Percentiles rank a stretch among this genome's conserved stretches.
Evolutionary conservation across 2,113 vertebrate genomes (phyloP).

Genomic region (Heterotilapia buettikoferi): DNA sequence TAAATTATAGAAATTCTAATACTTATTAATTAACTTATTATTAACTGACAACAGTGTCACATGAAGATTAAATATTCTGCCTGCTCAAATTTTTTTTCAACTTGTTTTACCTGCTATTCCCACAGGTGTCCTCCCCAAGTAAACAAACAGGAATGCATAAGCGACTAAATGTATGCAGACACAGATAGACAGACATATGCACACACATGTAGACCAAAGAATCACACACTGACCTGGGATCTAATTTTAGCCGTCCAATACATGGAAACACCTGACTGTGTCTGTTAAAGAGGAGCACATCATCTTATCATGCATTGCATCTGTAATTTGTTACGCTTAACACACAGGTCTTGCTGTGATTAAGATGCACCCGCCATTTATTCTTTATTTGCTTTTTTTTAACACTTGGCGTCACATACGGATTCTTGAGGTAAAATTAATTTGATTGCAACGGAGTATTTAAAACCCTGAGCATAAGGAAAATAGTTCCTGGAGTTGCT

Average conservation of each 20-base stretch:
- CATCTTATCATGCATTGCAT: not conserved
- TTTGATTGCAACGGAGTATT: not conserved
- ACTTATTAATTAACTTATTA: not conserved
- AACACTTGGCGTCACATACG: not conserved
- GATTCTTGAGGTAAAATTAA: not conserved
- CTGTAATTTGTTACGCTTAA: not conserved
- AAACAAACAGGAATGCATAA: slow-evolving; percentile 9
- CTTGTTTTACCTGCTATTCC: not conserved
- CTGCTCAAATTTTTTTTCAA: not conserved
- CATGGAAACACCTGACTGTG: slow-evolving; percentile 52
- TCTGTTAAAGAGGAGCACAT: slow-evolving; percentile 38
- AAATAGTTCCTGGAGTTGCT: not conserved
- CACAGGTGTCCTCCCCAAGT: slow-evolving; percentile 13
- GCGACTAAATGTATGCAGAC: not conserved
- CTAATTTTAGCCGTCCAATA: slow-evolving; percentile 56
- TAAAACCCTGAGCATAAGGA: not conserved
- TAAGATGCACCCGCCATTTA: not conserved
- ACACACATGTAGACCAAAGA: slow-evolving; percentile 1
- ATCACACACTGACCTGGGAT: slow-evolving; percentile 46
- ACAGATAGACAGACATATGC: not conserved
- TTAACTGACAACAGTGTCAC: not conserved
- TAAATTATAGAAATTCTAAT: not conserved
- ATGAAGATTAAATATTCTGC: not conserved
- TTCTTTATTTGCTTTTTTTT: not conserved
- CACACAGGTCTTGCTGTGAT: not conserved